Evolutionary conservation across 2,797 vertebrate species (phyloP).

Genomic region (Gadopsis bispinosus): DNA sequence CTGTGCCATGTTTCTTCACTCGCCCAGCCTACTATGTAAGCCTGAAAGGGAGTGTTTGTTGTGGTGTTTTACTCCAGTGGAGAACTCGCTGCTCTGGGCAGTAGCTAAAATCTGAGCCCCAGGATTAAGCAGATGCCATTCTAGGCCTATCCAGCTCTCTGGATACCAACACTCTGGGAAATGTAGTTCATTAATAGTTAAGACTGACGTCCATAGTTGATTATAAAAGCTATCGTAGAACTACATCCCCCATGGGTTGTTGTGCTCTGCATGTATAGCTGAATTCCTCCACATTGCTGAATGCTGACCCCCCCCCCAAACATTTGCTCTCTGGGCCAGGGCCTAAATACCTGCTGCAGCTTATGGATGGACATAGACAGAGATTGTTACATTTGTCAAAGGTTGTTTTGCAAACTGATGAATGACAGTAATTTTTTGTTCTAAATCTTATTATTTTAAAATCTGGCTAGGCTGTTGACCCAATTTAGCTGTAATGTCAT

Average conservation of each 20-base stretch:
- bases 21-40: slow-evolving; percentile 27
- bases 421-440: slow-evolving; percentile 14
- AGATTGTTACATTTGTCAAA: slow-evolving; percentile 16
- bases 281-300: slow-evolving; percentile 75
- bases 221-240: slow-evolving; percentile 70
- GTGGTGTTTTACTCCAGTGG: slow-evolving; percentile 73
- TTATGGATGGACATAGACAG: slow-evolving; percentile 32
- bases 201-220: slow-evolving; percentile 81
- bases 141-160: slow-evolving; percentile 83
- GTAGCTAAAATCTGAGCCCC: slow-evolving; percentile 85
- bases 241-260: slow-evolving; percentile 79
- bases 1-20: slow-evolving; percentile 49
- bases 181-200: slow-evolving; percentile 84
- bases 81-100: slow-evolving; percentile 77
- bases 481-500: neutral
- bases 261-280: slow-evolving; percentile 69
- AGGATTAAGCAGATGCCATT: slow-evolving; percentile 86
- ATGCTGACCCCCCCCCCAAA: slow-evolving; percentile 64
- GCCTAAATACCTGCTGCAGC: slow-evolving; percentile 41
- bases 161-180: slow-evolving; percentile 82
- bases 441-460: slow-evolving; percentile 2
- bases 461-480: neutral
- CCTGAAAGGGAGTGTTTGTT: slow-evolving; percentile 71
- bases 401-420: slow-evolving; percentile 7
- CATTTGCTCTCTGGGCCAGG: slow-evolving; percentile 48